A percentile compares a stretch with the other conserved stretches of the same genome.
These are phyloP conservation scores for Drosophila paramelanica DNA, from an alignment of 2,888 invertebrate genomes.

Conservation along the genomic window DNA sequence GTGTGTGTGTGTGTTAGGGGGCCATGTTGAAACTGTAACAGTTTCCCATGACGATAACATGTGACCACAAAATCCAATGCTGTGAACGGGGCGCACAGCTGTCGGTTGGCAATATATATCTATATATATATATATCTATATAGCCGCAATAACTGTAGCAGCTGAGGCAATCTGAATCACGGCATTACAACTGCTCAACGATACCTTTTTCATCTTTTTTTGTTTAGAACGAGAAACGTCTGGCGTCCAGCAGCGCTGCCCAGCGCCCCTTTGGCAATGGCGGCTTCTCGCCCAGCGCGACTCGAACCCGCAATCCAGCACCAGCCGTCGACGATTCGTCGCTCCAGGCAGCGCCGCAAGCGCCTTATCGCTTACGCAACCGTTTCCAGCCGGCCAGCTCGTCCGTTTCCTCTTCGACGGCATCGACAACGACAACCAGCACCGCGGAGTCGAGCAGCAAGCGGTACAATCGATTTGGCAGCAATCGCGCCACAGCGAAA, in stretches of 20 bases:
- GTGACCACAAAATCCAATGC: conserved; percentile 65
- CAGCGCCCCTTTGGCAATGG: conserved; percentile 71
- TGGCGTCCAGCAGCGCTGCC: conserved; percentile 54
- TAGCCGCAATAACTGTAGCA: conserved; percentile 29
- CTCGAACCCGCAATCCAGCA: conserved; percentile 72
- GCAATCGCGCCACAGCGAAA: conserved; percentile 40
- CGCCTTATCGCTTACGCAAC: conserved; percentile 81
- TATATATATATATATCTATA: conserved; percentile 9
- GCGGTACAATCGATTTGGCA: conserved; percentile 81
- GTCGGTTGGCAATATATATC: conserved; percentile 35
- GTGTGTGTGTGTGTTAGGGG: not conserved
- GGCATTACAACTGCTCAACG: conserved; percentile 5
- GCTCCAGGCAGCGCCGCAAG: conserved; percentile 55
- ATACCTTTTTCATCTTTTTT: not conserved
- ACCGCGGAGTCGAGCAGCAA: conserved; percentile 69
- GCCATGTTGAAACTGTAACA: conserved; percentile 73
- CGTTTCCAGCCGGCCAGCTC: conserved; percentile 81
- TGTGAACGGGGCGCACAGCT: conserved; percentile 62
- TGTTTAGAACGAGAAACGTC: conserved; percentile 68
- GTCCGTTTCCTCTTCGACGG: conserved; percentile 50
- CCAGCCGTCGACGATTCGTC: conserved; percentile 47
- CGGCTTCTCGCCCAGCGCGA: conserved; percentile 71
- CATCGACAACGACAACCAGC: conserved; percentile 61
- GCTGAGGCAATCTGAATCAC: conserved; percentile 8
- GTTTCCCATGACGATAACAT: conserved; percentile 73